Conservation (phyloP, 2,797 vertebrate genomes). For the Spondyliosoma cantharus region DNA sequence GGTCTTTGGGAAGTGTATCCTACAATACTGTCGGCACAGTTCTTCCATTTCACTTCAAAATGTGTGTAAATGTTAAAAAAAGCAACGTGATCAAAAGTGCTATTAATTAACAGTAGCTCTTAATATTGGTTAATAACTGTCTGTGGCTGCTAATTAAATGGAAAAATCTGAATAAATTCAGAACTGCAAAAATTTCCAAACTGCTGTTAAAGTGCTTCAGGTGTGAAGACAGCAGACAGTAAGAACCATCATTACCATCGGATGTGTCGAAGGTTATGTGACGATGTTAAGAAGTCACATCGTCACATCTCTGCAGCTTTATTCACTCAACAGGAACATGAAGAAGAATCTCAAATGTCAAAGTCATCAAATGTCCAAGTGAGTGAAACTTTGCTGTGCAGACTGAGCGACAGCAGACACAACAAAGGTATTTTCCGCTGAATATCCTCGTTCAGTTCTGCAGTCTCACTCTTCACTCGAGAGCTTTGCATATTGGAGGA, state of each 20-base stretch:
- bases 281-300: too few species aligned
- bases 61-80: neutral
- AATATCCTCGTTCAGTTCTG: neutral
- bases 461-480: conserved; percentile 29
- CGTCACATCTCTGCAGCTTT: neutral
- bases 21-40: too few species aligned
- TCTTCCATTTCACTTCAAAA: too few species aligned
- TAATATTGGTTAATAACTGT: neutral
- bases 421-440: neutral
- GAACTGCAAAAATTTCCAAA: too few species aligned
- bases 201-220: too few species aligned
- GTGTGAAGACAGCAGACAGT: too few species aligned
- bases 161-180: too few species aligned
- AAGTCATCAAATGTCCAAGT: neutral
- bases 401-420: neutral
- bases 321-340: neutral
- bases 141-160: too few species aligned
- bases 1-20: too few species aligned
- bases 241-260: too few species aligned
- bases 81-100: neutral
- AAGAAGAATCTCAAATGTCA: neutral
- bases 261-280: too few species aligned
- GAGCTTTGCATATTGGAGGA: conserved; percentile 41
- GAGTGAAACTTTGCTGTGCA: neutral
- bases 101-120: neutral